phyloP scores from a whole-genome alignment of 2,888 invertebrate species.

The Tenthredo livida region DNA sequence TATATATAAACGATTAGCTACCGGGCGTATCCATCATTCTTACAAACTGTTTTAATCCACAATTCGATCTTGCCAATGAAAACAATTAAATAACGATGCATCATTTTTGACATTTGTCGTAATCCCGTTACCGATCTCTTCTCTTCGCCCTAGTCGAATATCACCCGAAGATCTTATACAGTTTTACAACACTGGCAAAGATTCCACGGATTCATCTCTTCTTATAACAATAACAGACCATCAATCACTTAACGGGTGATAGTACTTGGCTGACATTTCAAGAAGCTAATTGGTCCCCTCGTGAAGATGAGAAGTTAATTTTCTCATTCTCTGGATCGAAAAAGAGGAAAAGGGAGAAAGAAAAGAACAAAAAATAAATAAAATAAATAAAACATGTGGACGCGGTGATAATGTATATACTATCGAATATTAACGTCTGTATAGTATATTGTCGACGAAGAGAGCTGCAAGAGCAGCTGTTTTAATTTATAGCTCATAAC shows the following conservation, averaged over 20 bases:
- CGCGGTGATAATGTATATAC: background rate
- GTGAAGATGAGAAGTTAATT: background rate
- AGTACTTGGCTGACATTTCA: slow-evolving; percentile 1
- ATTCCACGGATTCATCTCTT: slow-evolving; percentile 20
- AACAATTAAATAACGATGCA: slow-evolving; percentile 45
- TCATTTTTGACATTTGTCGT: slow-evolving; percentile 20
- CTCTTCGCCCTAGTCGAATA: background rate
- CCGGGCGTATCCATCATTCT: slow-evolving; percentile 27
- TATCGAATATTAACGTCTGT: background rate
- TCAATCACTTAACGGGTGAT: slow-evolving; percentile 10
- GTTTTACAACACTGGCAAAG: background rate
- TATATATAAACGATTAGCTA: slow-evolving; percentile 21
- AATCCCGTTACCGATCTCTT: background rate
- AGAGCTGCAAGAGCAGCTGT: slow-evolving; percentile 57
- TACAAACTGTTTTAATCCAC: background rate
- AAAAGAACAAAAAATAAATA: background rate
- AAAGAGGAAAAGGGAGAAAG: background rate
- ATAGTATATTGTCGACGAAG: background rate
- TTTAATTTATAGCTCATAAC: slow-evolving; percentile 76
- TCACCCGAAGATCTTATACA: background rate
- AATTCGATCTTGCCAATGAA: slow-evolving; percentile 34
- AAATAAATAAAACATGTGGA: background rate
- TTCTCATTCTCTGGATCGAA: background rate
- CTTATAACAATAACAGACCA: background rate
- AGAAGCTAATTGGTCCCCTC: slow-evolving; percentile 16